Conservation (phyloP, 2,113 vertebrate species). For the Eolophus roseicapilla region DNA sequence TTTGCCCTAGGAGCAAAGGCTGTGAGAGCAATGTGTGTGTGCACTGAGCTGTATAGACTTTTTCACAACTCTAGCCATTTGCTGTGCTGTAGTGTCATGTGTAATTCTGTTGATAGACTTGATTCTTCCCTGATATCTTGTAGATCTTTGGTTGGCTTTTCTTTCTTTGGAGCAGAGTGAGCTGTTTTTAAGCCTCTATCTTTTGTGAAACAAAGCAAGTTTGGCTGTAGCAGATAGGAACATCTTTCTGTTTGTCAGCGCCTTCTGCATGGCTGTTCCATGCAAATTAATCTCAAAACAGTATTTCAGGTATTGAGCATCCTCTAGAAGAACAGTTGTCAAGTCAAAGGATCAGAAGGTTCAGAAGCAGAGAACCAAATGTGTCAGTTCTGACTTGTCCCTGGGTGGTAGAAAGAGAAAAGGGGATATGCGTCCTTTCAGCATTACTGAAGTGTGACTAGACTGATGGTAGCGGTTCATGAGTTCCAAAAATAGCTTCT, state of each 20-base stretch:
- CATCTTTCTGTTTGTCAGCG: rapidly evolving
- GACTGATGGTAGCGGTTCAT: background rate
- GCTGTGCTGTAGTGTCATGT: background rate
- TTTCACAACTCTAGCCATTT: background rate
- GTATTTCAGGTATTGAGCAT: background rate
- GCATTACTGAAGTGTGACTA: background rate
- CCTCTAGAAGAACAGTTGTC: background rate
- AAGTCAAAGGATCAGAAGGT: background rate
- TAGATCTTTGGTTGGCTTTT: background rate
- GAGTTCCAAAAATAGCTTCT: conserved; percentile 17
- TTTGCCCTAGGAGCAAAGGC: background rate
- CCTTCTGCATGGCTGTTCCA: background rate
- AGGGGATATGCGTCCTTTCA: background rate
- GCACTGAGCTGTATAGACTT: background rate
- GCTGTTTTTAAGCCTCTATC: background rate
- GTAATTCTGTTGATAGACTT: background rate
- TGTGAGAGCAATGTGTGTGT: background rate
- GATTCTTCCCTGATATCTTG: background rate
- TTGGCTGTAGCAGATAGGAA: background rate
- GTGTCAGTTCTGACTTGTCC: background rate
- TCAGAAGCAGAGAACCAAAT: background rate
- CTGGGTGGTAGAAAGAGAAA: background rate
- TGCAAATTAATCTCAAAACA: background rate
- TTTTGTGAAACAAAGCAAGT: background rate
- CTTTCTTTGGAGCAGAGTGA: background rate